Evolutionary conservation across 2,888 invertebrate genomes (phyloP).

Genomic region (Hemithea aestivaria): DNA sequence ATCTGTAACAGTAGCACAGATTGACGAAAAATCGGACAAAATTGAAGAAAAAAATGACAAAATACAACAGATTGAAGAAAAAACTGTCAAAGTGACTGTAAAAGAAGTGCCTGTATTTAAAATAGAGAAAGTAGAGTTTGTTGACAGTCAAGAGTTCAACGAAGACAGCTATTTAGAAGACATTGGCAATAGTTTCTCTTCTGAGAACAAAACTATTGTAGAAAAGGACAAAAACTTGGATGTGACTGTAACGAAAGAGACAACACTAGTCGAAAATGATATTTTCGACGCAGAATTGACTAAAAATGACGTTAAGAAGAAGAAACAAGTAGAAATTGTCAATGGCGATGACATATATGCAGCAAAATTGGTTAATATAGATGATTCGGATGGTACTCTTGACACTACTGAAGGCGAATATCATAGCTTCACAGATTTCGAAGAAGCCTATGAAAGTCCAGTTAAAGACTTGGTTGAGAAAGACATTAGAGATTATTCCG

Average conservation of each 20-base stretch:
- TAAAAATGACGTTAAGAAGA: no score
- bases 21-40: no score
- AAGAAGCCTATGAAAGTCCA: constrained; percentile 65
- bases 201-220: constrained; percentile 50
- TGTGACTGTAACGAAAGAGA: constrained; percentile 10
- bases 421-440: constrained; percentile 67
- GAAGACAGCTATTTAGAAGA: constrained; percentile 67
- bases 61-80: constrained; percentile 40
- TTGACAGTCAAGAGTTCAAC: constrained; percentile 67
- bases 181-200: constrained; percentile 52
- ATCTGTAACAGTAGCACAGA: no score
- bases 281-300: no score
- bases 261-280: constrained; percentile 8
- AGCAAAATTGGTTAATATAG: constrained; percentile 34
- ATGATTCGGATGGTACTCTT: constrained; percentile 36
- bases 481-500: constrained; percentile 72
- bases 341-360: constrained; percentile 25
- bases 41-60: no score
- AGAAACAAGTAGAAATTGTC: no score
- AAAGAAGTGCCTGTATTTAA: constrained; percentile 45
- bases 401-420: constrained; percentile 66
- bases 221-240: constrained; percentile 11
- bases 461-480: constrained; percentile 67
- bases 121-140: constrained; percentile 50
- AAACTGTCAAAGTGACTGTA: constrained; percentile 46